Evolutionary conservation across 1,140 invertebrate genomes (phyloP), one percentile per base, ranked within the genome.

Genomic region (Bactericera cockerelli): DNA sequence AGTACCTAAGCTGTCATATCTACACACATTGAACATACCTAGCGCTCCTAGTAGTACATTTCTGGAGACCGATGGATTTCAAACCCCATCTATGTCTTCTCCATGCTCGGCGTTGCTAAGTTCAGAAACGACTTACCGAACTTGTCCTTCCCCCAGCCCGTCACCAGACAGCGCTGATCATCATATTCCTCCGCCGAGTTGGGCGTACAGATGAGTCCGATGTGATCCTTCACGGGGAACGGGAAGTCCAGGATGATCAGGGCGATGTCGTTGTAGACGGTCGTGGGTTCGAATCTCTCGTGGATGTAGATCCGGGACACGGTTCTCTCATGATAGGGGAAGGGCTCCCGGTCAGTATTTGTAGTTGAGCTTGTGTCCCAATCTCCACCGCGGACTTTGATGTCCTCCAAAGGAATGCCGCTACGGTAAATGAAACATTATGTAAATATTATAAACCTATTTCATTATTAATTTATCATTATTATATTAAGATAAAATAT

Each of bases 131-230:
- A 64, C 63, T 70, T 69, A 65, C 77, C 74, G 59, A 80, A 80
- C 39, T 74, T 70, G 61, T 80, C 74, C 62, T 79, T 81, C 4
- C 82, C 82, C 82, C 82, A 84, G 2, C 82, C 82, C 2, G 74
- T 77, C 25, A 77, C 81, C 59, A 74, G 69, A 65, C 82, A 84
- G 0, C 65, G 55, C 13, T 62, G 59, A 19, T 65, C 59, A 53
- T 67, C 57, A 16, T 64, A 36, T 11, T 38, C 28, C 14, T 69
- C 26, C 10, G 63, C 55, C 19, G 65, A 60, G 8, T 64, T 63
- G 0, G 77, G 75, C 31, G 79, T 62, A 65, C 79, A 80, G 24
- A 77, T 67, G 4, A 73, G 65, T 55, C 74, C 72, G 36, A 80
- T 71, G 62, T 78, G 68, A 11, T 70, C 66, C 2, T 54, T 67